phyloP scores from a whole-genome alignment of 2,888 invertebrate genomes.

The Steinernema scapterisci region DNA sequence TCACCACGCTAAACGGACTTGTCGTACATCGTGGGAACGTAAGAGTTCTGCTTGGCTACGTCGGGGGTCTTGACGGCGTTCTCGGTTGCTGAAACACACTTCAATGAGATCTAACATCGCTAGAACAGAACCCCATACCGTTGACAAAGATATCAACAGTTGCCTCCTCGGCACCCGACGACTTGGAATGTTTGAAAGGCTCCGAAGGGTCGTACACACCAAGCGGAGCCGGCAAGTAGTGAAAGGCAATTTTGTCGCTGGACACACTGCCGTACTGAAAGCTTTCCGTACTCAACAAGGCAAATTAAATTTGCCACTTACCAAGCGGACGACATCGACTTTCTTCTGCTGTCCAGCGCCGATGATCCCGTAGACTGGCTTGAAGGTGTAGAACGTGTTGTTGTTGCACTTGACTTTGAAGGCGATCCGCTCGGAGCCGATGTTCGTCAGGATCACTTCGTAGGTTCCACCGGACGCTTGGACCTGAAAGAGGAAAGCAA shows the following conservation, averaged over 20 bases:
- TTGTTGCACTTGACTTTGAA: constrained; percentile 29
- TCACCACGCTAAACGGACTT: too few relatives aligned
- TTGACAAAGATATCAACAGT: not conserved
- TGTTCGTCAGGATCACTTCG: constrained; percentile 8
- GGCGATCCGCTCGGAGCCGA: constrained; percentile 9
- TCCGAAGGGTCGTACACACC: constrained; percentile 18
- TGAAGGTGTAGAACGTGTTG: constrained; percentile 20
- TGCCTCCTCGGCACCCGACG: not conserved
- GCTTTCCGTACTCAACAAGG: not conserved
- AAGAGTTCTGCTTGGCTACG: constrained; percentile 2
- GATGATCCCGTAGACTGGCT: constrained; percentile 7
- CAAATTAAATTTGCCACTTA: not conserved
- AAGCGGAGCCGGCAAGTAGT: constrained; percentile 2
- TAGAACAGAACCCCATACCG: not conserved
- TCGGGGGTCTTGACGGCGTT: not conserved
- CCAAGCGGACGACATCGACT: not conserved
- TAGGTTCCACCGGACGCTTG: not conserved
- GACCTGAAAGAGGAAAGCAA: not conserved
- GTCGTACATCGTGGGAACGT: constrained; percentile 1
- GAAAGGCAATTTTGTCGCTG: constrained; percentile 3
- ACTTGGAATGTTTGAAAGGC: not conserved
- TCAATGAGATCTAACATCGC: not conserved
- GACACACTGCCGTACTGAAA: constrained; percentile 11
- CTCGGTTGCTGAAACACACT: not conserved
- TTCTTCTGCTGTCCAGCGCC: constrained; percentile 1